Percentiles rank a stretch among this genome's conserved stretches.
phyloP scores from a whole-genome alignment of 2,888 invertebrate species.

The Zeuzera pyrina region DNA sequence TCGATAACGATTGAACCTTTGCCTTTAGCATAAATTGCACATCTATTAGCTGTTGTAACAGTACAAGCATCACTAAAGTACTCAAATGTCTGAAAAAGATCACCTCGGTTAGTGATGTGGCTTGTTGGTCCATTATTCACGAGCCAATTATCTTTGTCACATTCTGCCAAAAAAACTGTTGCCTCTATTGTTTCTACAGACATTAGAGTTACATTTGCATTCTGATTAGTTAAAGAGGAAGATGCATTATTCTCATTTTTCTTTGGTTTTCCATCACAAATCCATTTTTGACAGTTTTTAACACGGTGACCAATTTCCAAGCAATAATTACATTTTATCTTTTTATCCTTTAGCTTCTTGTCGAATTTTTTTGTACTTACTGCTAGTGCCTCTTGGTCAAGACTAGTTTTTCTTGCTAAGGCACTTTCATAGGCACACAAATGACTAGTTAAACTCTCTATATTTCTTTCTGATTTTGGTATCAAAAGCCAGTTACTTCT shows the following conservation, averaged over 20 bases:
- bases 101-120: background rate
- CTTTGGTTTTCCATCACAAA: background rate
- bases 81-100: background rate
- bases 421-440: background rate
- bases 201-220: background rate
- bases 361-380: background rate
- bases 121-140: background rate
- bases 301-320: background rate
- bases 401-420: too few species aligned
- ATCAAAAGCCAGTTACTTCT: background rate
- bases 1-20: background rate
- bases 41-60: background rate
- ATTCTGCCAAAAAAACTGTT: background rate
- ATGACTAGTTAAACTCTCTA: background rate
- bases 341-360: background rate
- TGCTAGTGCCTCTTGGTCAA: background rate
- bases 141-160: background rate
- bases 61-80: background rate
- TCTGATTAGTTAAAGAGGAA: background rate
- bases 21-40: background rate
- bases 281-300: background rate
- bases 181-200: background rate
- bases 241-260: background rate
- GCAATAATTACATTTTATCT: too few species aligned
- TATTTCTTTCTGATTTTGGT: background rate